phyloP scores from a whole-genome alignment of 2,113 vertebrate genomes.

The Oenanthe melanoleuca region DNA sequence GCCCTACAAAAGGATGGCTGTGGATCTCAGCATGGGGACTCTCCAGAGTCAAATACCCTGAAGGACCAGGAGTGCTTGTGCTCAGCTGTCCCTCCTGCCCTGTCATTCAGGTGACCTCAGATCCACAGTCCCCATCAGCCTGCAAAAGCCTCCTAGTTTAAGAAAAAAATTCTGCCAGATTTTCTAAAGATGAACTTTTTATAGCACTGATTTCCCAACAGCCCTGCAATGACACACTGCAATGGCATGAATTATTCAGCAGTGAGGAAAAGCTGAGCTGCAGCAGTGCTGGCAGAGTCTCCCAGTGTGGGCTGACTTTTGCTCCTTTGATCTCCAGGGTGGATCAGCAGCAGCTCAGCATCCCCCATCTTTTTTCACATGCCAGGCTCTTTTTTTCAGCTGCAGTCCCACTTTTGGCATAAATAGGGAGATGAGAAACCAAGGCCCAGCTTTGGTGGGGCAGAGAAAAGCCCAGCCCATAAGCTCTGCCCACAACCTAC shows the following conservation, averaged over 20 bases:
- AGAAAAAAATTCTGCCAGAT: neutral
- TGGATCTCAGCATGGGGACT: neutral
- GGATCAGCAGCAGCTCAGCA: neutral
- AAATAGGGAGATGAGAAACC: neutral
- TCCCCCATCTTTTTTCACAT: neutral
- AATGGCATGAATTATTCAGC: neutral
- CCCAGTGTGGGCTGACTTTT: neutral
- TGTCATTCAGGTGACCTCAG: neutral
- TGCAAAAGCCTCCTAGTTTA: neutral
- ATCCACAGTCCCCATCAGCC: neutral
- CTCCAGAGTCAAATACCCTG: neutral
- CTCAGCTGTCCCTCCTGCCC: fast-evolving
- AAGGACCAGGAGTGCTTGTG: neutral
- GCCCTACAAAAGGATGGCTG: neutral
- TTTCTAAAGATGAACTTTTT: neutral
- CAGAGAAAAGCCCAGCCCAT: neutral
- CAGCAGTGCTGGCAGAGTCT: neutral
- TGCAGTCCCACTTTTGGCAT: neutral
- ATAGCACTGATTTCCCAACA: neutral
- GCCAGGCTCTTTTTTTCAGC: neutral
- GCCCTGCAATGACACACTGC: neutral
- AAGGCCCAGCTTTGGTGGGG: neutral
- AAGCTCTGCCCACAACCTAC: neutral
- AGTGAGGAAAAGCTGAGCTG: neutral
- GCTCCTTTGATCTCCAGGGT: neutral